These are phyloP conservation scores for Dugesia japonica DNA, from an alignment of 2,888 invertebrate species.

Conservation along the genomic window DNA sequence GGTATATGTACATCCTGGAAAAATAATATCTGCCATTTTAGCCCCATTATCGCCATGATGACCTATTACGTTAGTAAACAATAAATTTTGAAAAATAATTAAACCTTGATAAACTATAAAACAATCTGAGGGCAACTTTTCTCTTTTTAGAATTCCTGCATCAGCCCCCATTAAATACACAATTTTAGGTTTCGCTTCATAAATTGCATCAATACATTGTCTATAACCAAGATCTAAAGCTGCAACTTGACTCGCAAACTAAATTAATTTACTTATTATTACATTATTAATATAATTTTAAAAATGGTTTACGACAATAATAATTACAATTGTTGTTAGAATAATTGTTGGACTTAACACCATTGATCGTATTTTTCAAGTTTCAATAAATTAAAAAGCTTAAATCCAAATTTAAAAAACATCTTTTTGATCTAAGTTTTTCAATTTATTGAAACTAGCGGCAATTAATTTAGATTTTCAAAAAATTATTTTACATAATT, in stretches of 20 bases:
- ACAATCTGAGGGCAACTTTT: constrained; percentile 63
- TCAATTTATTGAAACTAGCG: too few relatives aligned
- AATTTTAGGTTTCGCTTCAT: constrained; percentile 58
- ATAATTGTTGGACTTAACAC: too few relatives aligned
- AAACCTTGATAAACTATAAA: constrained; percentile 63
- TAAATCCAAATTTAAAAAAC: too few relatives aligned
- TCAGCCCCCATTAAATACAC: constrained; percentile 86
- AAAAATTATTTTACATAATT: too few relatives aligned
- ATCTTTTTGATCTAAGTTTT: too few relatives aligned
- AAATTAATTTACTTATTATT: neutral
- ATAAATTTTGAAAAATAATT: neutral
- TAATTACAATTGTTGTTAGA: too few relatives aligned
- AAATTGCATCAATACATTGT: constrained; percentile 56
- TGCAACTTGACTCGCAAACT: constrained; percentile 51
- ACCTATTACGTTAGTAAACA: constrained; percentile 48
- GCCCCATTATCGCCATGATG: constrained; percentile 93
- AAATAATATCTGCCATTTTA: constrained; percentile 70
- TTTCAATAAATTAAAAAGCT: too few relatives aligned
- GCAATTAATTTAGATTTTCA: too few relatives aligned
- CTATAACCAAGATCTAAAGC: constrained; percentile 84
- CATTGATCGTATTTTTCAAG: too few relatives aligned
- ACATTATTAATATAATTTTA: too few relatives aligned
- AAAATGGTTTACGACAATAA: too few relatives aligned
- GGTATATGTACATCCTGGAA: constrained; percentile 88
- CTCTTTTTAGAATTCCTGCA: constrained; percentile 60